Evolutionary conservation across 2,113 vertebrate genomes (phyloP).

Genomic region (Syrrhaptes paradoxus): DNA sequence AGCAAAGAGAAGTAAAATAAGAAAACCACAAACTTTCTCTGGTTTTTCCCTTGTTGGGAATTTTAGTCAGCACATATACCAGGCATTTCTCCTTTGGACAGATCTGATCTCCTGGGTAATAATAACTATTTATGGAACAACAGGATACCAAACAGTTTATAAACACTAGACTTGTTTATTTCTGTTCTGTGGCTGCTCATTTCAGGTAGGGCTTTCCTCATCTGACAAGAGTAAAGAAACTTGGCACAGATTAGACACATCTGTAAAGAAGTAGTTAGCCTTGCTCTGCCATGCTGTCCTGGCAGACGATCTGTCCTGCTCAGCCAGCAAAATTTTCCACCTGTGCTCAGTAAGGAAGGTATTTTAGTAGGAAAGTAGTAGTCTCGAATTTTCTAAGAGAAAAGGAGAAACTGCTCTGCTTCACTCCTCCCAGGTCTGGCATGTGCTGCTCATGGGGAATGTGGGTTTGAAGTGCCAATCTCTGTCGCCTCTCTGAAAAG

Average conservation of each 20-base stretch:
- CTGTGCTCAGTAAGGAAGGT: neutral
- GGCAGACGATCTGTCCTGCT: neutral
- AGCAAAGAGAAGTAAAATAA: conserved; percentile 1
- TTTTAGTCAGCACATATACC: neutral
- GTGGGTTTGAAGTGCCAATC: neutral
- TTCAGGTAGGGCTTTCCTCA: conserved; percentile 32
- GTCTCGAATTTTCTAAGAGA: neutral
- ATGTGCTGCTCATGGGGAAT: neutral
- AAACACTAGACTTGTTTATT: conserved; percentile 34
- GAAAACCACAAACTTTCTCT: conserved; percentile 1
- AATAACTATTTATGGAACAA: conserved; percentile 36
- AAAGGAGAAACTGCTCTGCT: neutral
- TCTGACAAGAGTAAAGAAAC: neutral
- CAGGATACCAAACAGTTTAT: conserved; percentile 29
- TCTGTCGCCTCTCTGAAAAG: neutral
- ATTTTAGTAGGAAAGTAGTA: neutral
- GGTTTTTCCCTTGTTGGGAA: neutral
- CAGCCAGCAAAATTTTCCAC: neutral
- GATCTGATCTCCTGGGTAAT: conserved; percentile 20
- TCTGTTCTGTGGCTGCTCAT: neutral
- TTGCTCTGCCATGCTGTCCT: neutral
- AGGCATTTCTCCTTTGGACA: neutral
- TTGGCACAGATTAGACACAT: neutral
- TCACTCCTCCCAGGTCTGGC: neutral
- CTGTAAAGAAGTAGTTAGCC: neutral